These are phyloP conservation scores for Notarius lentiginosus DNA, from an alignment of 2,113 vertebrate genomes.

Conservation along the genomic window DNA sequence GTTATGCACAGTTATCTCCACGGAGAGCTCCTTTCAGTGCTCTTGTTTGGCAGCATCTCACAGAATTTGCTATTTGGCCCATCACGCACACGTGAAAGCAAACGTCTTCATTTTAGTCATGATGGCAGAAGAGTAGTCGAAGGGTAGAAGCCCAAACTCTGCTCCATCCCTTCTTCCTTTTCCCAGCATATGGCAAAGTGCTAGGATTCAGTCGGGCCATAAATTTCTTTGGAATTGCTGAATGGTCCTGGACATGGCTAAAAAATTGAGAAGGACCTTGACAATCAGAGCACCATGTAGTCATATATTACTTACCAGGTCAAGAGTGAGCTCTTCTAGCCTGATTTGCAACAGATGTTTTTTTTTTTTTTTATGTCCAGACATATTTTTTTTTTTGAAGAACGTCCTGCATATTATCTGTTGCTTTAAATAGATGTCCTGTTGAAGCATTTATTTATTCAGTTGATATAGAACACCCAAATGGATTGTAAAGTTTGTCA, in stretches of 20 bases:
- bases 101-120: slow-evolving; percentile 49
- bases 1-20: slow-evolving; percentile 13
- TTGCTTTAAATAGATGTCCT: slow-evolving; percentile 26
- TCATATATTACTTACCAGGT: slow-evolving; percentile 50
- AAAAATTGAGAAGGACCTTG: slow-evolving; percentile 57
- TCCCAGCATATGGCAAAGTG: slow-evolving; percentile 57
- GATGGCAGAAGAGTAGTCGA: slow-evolving; percentile 24
- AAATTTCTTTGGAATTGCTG: slow-evolving; percentile 49
- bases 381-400: slow-evolving; percentile 9
- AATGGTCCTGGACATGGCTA: slow-evolving; percentile 49
- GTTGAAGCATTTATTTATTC: slow-evolving; percentile 8
- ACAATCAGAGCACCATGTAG: slow-evolving; percentile 49
- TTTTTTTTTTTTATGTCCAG: slow-evolving; percentile 29
- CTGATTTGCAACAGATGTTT: slow-evolving; percentile 55
- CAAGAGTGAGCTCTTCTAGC: slow-evolving; percentile 37
- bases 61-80: slow-evolving; percentile 34
- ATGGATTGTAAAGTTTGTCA: not conserved
- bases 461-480: not conserved
- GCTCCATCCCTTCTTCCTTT: slow-evolving; percentile 32
- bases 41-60: slow-evolving; percentile 31
- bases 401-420: slow-evolving; percentile 15
- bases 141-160: slow-evolving; percentile 22
- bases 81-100: slow-evolving; percentile 32
- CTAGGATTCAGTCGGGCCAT: slow-evolving; percentile 44
- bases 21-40: slow-evolving; percentile 27